These are phyloP conservation scores for Gavialis gangeticus DNA, from an alignment of 2,113 vertebrate genomes.

Conservation along the genomic window DNA sequence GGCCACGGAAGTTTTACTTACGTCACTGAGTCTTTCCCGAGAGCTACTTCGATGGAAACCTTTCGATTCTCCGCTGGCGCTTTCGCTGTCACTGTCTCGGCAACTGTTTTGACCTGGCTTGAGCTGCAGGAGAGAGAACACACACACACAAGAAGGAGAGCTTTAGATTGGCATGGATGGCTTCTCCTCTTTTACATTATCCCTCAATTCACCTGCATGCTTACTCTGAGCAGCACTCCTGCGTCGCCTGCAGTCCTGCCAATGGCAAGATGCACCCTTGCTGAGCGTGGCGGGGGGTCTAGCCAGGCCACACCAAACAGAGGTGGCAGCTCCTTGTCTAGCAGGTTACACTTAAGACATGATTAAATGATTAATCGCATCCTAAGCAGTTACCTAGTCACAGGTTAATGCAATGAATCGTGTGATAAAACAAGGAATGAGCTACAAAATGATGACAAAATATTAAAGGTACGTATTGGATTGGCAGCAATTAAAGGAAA, in stretches of 20 bases:
- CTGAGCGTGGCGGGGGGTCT: not conserved
- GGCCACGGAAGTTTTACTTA: slow-evolving; percentile 79
- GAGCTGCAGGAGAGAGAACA: slow-evolving; percentile 81
- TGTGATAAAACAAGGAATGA: too few species aligned
- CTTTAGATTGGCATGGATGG: not conserved
- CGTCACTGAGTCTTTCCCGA: slow-evolving; percentile 92
- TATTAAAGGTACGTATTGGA: too few species aligned
- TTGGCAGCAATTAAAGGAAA: too few species aligned
- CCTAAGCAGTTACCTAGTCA: too few species aligned
- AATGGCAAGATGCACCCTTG: fast-evolving
- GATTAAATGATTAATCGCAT: too few species aligned
- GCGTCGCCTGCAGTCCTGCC: not conserved
- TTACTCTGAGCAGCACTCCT: fast-evolving
- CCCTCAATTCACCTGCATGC: not conserved
- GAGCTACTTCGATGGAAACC: slow-evolving; percentile 91
- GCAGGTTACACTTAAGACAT: too few species aligned
- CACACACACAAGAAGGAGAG: not conserved
- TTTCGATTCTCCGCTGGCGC: slow-evolving; percentile 88
- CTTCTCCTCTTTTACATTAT: fast-evolving
- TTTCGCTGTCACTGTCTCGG: slow-evolving; percentile 93
- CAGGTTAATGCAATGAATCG: too few species aligned
- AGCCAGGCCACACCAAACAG: not conserved
- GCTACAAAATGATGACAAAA: too few species aligned
- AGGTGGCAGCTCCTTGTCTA: too few species aligned
- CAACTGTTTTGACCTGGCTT: slow-evolving; percentile 92